Conservation (phyloP, 1,140 invertebrate genomes). For the Dinoponera quadriceps region DNA sequence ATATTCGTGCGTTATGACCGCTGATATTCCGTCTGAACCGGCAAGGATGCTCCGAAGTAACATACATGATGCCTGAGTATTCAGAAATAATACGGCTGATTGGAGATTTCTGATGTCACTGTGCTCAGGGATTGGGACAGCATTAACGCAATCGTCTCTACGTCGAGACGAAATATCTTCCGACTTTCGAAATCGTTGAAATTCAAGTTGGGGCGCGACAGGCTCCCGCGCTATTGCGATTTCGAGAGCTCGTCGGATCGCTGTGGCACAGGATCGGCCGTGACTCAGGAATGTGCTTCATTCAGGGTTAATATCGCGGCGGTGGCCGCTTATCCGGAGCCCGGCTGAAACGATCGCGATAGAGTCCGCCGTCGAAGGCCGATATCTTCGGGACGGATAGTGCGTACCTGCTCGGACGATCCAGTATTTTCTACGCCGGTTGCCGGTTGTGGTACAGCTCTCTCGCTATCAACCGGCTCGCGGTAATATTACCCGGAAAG, state of each 20-base stretch:
- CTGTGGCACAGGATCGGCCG: neutral
- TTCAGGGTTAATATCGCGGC: conserved; percentile 39
- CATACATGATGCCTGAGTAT: too few species aligned
- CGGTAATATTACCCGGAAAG: conserved; percentile 79
- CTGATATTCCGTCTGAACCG: too few species aligned
- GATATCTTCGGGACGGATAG: conserved; percentile 73
- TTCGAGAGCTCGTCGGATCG: neutral
- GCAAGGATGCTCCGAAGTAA: too few species aligned
- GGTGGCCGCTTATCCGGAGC: conserved; percentile 41
- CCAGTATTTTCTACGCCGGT: conserved; percentile 73
- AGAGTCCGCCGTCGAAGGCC: conserved; percentile 58
- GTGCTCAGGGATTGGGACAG: too few species aligned
- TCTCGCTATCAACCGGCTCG: conserved; percentile 72
- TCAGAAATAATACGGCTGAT: too few species aligned
- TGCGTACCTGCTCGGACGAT: conserved; percentile 70
- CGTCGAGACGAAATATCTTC: too few species aligned
- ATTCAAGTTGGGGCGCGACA: too few species aligned
- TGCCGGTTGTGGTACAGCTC: conserved; percentile 65
- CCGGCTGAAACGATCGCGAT: conserved; percentile 46
- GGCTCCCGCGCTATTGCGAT: too few species aligned
- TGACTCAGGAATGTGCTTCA: conserved; percentile 27
- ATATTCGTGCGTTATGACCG: too few species aligned
- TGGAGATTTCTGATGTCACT: too few species aligned
- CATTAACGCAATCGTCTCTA: too few species aligned
- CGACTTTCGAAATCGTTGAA: too few species aligned